Conservation (phyloP, 2,113 vertebrate genomes). For the Leucosticte australis region DNA sequence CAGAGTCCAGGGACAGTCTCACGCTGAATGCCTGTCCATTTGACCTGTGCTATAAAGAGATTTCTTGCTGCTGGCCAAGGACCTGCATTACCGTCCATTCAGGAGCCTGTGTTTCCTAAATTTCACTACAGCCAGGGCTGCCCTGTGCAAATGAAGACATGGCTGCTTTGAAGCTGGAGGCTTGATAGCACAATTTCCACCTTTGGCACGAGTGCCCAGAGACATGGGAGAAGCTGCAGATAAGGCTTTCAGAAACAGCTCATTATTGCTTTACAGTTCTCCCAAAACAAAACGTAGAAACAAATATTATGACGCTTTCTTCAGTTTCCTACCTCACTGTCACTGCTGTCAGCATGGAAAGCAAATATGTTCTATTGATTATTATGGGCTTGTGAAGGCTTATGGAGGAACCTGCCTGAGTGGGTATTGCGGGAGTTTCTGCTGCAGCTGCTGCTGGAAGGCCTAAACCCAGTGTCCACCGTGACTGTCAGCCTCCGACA, state of each 20-base stretch:
- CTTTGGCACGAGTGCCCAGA: neutral
- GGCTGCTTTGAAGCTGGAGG: constrained; percentile 37
- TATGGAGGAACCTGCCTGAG: constrained; percentile 79
- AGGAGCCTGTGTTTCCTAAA: neutral
- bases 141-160: constrained; percentile 42
- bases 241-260: neutral
- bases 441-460: constrained; percentile 73
- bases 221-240: neutral
- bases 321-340: neutral
- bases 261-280: neutral
- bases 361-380: neutral
- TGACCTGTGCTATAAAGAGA: neutral
- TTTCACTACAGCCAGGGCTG: constrained; percentile 22
- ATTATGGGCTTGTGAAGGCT: constrained; percentile 39
- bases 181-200: neutral
- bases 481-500: constrained; percentile 87
- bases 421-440: constrained; percentile 69
- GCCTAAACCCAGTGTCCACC: constrained; percentile 91
- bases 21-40: neutral
- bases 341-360: neutral
- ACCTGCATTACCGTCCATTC: neutral
- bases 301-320: neutral
- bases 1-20: neutral
- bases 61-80: neutral
- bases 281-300: neutral